Evolutionary conservation across 2,113 vertebrate genomes (phyloP).

Genomic region (Chaetodon auriga): DNA sequence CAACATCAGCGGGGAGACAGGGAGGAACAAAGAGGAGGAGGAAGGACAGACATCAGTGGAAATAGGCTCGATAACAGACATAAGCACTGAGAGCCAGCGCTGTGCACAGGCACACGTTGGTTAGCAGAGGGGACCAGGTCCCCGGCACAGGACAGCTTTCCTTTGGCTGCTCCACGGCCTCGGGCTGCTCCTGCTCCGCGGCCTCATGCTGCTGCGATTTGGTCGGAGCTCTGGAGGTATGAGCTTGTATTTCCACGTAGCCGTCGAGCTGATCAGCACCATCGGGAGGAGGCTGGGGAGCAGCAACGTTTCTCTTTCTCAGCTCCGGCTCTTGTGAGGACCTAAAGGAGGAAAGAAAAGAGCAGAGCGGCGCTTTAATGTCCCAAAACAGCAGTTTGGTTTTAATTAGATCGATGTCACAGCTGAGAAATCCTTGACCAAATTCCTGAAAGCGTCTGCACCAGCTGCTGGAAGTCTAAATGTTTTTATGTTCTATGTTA

Average conservation of each 20-base stretch:
- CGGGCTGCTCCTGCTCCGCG: slow-evolving; percentile 10
- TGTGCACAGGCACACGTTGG: slow-evolving; percentile 92
- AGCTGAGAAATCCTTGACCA: neutral
- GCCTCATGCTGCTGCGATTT: slow-evolving; percentile 49
- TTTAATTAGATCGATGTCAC: neutral
- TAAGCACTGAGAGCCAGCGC: slow-evolving; percentile 91
- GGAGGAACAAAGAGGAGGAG: slow-evolving; percentile 27
- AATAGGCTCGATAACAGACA: slow-evolving; percentile 93
- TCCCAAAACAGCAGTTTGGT: neutral
- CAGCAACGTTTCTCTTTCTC: slow-evolving; percentile 60
- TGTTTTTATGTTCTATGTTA: too few relatives aligned
- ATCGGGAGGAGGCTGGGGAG: slow-evolving; percentile 24
- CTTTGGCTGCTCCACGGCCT: slow-evolving; percentile 66
- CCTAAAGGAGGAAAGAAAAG: slow-evolving; percentile 42
- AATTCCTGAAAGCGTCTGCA: neutral
- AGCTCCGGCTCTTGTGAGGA: slow-evolving; percentile 63
- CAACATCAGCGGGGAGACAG: slow-evolving; percentile 44
- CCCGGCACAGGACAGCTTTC: slow-evolving; percentile 63
- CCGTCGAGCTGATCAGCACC: slow-evolving; percentile 28
- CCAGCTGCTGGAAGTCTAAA: neutral
- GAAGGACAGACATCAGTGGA: slow-evolving; percentile 83
- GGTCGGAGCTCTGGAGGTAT: slow-evolving; percentile 60
- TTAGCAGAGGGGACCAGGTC: slow-evolving; percentile 90
- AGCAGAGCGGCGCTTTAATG: neutral
- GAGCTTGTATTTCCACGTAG: slow-evolving; percentile 45